Base-by-base conservation (phyloP, 30 jellyfish, hydroid and myxozoan genomes). In the Pelagia noctiluca region DNA sequence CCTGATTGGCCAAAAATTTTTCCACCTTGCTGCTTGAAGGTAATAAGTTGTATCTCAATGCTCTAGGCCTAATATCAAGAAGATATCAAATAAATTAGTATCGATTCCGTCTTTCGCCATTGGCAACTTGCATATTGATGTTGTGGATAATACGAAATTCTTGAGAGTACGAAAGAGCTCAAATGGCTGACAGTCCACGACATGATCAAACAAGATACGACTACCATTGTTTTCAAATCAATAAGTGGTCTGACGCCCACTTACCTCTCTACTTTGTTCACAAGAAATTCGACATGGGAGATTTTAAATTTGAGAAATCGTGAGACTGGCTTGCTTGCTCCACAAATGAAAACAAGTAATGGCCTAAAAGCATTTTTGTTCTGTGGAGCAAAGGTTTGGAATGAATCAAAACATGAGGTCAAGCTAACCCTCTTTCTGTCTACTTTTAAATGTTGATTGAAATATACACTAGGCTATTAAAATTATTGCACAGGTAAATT, bases 41-140 rank as follows among this genome's bases (percentile, higher is more conserved):
- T n/a, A n/a, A n/a, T n/a, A n/a, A n/a, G n/a, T n/a, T n/a, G n/a
- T n/a, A n/a, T n/a, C n/a, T n/a, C n/a, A n/a, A 54, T 29, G 70
- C 70, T 54, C 70, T 54, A 54, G 70, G n/a, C 70, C 70, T 54
- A 54, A 54, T 54, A 54, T 54, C 5, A 54, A 54, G 70, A 54
- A 54, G 7, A 54, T 54, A 54, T 54, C 70, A 54, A 18, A 54
- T 33, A 54, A 19, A 54, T 54, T 33, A 54, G 70, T 54, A 54
- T 33, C 70, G 70, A 54, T 3, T 33, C 22, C 70, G 7, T 54
- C 70, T 54, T 54, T 54, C 22, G n/a, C 70, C 22, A 54, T 54
- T 54, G 7, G 7, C 70, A 54, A 54, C 13, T 54, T 33, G 22
- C 70, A 54, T 54, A 54, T 54, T 54, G 70, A 54, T 54, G 70